phyloP scores from a whole-genome alignment of 1,140 invertebrate genomes.

The Lerema accius region DNA sequence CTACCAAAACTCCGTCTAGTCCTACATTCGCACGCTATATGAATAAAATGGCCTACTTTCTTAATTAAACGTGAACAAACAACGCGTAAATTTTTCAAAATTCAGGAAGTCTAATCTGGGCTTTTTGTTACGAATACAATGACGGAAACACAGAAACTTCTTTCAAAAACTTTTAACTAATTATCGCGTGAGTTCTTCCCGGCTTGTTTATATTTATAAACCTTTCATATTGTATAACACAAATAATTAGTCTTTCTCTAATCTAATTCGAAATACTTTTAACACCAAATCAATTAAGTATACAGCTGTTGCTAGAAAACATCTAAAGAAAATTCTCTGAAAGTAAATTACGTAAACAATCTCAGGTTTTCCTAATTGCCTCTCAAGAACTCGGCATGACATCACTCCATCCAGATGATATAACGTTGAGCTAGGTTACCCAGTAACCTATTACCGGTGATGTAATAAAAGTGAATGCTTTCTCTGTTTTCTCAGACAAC shows the following conservation, averaged over 20 bases:
- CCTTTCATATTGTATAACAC: no score
- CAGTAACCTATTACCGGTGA: constrained; percentile 50
- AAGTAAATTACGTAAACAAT: no score
- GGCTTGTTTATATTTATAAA: background rate
- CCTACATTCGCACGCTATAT: constrained; percentile 8
- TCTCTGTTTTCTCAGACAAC: constrained; percentile 41
- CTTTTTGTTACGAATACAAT: constrained; percentile 2
- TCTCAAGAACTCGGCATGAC: constrained; percentile 13
- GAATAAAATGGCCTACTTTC: constrained; percentile 18
- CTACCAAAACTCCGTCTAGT: constrained; percentile 26
- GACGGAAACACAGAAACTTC: constrained; percentile 3
- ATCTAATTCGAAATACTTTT: background rate
- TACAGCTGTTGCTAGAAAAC: background rate
- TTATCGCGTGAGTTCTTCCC: background rate
- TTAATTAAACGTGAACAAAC: constrained; percentile 22
- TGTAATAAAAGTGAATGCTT: constrained; percentile 45
- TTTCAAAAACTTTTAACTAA: background rate
- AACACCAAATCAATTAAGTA: background rate
- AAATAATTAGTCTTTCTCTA: no score
- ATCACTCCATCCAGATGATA: constrained; percentile 33
- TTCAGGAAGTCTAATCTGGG: constrained; percentile 2
- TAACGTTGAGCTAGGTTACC: constrained; percentile 43
- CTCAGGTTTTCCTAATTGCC: background rate
- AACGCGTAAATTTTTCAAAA: constrained; percentile 5
- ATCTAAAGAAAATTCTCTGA: constrained; percentile 15